phyloP scores from a whole-genome alignment of 2,797 vertebrate genomes.

The Molothrus ater region DNA sequence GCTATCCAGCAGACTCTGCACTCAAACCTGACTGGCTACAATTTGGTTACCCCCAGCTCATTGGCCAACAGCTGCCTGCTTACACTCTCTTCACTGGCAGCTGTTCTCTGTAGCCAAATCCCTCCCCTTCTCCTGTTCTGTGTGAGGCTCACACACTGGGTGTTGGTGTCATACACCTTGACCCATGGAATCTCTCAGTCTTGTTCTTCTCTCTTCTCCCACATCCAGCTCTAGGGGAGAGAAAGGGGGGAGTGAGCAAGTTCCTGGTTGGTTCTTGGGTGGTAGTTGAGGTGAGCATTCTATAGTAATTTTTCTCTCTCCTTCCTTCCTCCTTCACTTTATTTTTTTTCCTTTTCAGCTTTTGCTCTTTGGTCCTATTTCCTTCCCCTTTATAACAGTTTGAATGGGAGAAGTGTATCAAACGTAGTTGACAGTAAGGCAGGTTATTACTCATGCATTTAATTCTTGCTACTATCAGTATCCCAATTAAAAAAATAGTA shows the following conservation, averaged over 20 bases:
- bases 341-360: not conserved
- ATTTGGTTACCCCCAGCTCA: not conserved
- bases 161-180: not conserved
- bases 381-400: not conserved
- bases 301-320: not conserved
- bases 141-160: not conserved
- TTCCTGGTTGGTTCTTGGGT: not conserved
- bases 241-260: not conserved
- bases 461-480: not conserved
- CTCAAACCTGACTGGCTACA: not conserved
- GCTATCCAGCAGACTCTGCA: not conserved
- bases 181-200: not conserved
- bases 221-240: rapidly evolving
- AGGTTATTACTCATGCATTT: not conserved
- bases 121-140: not conserved
- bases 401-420: not conserved
- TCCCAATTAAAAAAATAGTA: not conserved
- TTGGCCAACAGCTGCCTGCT: not conserved
- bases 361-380: not conserved
- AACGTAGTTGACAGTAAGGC: not conserved
- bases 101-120: not conserved
- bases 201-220: not conserved
- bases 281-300: not conserved
- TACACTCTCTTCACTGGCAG: not conserved
- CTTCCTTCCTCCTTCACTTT: not conserved